Conservation (phyloP, 2,113 vertebrate genomes). For the Aphelocoma coerulescens region DNA sequence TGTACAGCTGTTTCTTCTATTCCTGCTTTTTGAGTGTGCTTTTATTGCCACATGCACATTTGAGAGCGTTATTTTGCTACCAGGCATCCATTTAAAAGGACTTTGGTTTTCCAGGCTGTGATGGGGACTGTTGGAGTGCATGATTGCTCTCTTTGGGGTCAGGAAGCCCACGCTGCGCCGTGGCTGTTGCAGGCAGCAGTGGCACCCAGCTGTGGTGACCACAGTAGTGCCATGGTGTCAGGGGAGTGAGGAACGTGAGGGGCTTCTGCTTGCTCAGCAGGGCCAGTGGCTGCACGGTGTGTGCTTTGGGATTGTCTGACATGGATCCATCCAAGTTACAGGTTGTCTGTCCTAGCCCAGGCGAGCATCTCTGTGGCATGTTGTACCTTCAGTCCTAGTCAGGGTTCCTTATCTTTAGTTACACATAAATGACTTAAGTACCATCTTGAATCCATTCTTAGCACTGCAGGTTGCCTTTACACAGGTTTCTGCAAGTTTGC, state of each 20-base stretch:
- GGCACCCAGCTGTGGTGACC: fast-evolving
- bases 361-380: background rate
- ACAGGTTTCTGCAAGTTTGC: background rate
- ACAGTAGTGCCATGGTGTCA: background rate
- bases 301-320: fast-evolving
- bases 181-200: fast-evolving
- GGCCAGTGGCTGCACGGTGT: background rate
- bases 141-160: background rate
- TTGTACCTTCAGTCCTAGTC: background rate
- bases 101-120: background rate
- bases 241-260: fast-evolving
- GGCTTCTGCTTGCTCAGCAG: background rate
- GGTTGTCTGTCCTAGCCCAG: background rate
- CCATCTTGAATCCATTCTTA: background rate
- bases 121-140: background rate
- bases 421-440: fast-evolving
- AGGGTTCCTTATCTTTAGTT: background rate
- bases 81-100: fast-evolving
- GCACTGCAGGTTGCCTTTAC: background rate
- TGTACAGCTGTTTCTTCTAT: background rate
- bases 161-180: fast-evolving
- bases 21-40: background rate
- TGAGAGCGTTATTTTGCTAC: background rate
- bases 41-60: background rate
- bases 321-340: background rate